phyloP scores from a whole-genome alignment of 2,888 invertebrate species.

The Dasypolia templi region DNA sequence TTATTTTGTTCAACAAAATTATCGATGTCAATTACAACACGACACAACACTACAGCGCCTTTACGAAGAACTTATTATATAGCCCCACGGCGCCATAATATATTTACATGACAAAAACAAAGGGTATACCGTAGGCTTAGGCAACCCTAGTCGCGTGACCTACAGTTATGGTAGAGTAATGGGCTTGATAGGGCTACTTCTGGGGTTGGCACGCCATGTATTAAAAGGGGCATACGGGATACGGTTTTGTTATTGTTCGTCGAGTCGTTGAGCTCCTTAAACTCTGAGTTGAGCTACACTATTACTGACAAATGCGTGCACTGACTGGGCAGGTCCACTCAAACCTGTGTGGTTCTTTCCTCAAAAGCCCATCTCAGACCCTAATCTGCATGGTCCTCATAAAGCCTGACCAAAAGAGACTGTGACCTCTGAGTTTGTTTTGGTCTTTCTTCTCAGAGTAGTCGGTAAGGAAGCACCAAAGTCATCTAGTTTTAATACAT shows the following conservation, averaged over 20 bases:
- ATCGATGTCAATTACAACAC: conserved; percentile 6
- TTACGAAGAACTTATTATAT: conserved; percentile 29
- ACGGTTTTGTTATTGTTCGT: neutral
- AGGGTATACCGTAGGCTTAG: conserved; percentile 29
- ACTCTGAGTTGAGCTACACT: neutral
- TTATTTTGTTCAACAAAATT: neutral
- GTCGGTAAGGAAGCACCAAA: neutral
- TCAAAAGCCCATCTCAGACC: neutral
- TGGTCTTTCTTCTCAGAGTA: neutral
- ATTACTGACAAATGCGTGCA: neutral
- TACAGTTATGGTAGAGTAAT: conserved; percentile 55
- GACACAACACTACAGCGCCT: conserved; percentile 26
- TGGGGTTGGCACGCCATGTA: conserved; percentile 59
- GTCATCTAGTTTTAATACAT: neutral
- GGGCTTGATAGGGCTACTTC: conserved; percentile 58
- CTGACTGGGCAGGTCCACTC: neutral
- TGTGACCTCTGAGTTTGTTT: too few species aligned
- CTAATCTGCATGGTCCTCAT: neutral
- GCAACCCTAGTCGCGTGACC: conserved; percentile 54
- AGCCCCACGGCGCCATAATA: conserved; percentile 28
- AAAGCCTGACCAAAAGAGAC: too few species aligned
- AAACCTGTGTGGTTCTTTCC: neutral
- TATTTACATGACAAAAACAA: conserved; percentile 51
- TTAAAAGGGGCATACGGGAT: conserved; percentile 19
- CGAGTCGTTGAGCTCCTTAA: neutral